Percentiles rank a stretch among this genome's conserved stretches.
These are phyloP conservation scores for Monoplex corrugatus DNA, from an alignment of 2,888 invertebrate genomes.

Conservation along the genomic window DNA sequence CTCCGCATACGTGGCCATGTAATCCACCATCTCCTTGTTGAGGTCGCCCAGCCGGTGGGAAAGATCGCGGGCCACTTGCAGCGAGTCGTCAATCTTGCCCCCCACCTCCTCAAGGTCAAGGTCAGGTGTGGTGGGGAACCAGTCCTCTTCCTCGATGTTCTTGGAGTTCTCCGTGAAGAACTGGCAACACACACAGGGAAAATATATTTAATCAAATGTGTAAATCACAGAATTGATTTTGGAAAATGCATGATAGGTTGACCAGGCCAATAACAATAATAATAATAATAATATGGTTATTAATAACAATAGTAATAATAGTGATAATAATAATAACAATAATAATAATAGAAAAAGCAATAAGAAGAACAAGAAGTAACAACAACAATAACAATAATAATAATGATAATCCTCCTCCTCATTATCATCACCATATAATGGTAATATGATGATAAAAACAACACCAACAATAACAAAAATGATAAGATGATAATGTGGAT, in stretches of 20 bases:
- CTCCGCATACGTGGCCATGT: slow-evolving; percentile 74
- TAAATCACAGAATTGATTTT: too few relatives aligned
- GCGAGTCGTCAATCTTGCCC: slow-evolving; percentile 72
- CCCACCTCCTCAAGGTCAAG: slow-evolving; percentile 76
- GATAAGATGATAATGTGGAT: too few relatives aligned
- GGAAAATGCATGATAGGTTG: too few relatives aligned
- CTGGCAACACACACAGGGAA: slow-evolving; percentile 65
- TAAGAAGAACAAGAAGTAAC: too few relatives aligned
- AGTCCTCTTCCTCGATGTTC: slow-evolving; percentile 75
- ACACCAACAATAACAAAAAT: not conserved
- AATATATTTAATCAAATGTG: too few relatives aligned
- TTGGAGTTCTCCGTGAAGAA: slow-evolving; percentile 78
- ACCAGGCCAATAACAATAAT: not conserved
- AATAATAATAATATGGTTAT: not conserved
- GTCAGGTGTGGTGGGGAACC: slow-evolving; percentile 70
- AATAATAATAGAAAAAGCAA: not conserved
- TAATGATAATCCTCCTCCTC: too few relatives aligned
- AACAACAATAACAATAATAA: too few relatives aligned
- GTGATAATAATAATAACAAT: not conserved
- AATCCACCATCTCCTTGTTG: slow-evolving; percentile 78
- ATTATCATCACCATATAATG: not conserved
- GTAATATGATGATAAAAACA: not conserved
- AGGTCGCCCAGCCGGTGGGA: slow-evolving; percentile 73
- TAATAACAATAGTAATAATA: not conserved
- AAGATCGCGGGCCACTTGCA: slow-evolving; percentile 72